Evolutionary conservation across 2,797 vertebrate genomes (phyloP).

Genomic region (Enteromius anoplus): DNA sequence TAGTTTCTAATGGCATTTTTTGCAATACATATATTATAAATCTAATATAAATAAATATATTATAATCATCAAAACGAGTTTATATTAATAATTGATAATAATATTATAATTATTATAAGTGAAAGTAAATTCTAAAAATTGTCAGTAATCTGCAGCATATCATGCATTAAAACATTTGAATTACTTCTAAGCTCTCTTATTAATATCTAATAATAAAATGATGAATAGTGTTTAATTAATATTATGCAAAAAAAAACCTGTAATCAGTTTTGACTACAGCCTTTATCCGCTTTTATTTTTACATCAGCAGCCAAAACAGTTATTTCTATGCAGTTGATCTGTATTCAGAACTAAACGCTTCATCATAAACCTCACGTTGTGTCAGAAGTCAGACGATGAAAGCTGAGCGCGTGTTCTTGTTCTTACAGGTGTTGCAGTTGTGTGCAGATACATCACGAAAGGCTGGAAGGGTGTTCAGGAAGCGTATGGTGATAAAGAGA

Average conservation of each 20-base stretch:
- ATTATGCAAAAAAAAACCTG: background rate
- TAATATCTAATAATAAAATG: background rate
- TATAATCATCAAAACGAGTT: background rate
- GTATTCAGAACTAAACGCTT: background rate
- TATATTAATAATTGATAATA: too few relatives aligned
- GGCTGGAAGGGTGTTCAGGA: slow-evolving; percentile 92
- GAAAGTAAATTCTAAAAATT: background rate
- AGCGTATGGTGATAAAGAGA: slow-evolving; percentile 83
- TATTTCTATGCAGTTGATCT: too few relatives aligned
- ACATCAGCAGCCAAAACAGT: background rate
- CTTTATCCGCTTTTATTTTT: background rate
- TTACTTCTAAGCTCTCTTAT: background rate
- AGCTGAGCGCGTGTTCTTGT: background rate
- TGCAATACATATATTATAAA: too few relatives aligned
- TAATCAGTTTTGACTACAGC: background rate
- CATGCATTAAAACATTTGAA: background rate
- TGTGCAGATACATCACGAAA: slow-evolving; percentile 92
- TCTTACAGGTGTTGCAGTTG: slow-evolving; percentile 81
- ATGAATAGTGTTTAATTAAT: background rate
- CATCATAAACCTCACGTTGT: background rate
- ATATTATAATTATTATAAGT: background rate
- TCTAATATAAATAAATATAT: background rate
- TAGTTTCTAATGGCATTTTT: too few relatives aligned
- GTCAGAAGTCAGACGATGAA: background rate
- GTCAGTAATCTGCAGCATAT: background rate